Percentiles rank a stretch among this genome's conserved stretches.
These are phyloP conservation scores for Eupithecia exiguata DNA, from an alignment of 2,888 invertebrate genomes.

Conservation along the genomic window DNA sequence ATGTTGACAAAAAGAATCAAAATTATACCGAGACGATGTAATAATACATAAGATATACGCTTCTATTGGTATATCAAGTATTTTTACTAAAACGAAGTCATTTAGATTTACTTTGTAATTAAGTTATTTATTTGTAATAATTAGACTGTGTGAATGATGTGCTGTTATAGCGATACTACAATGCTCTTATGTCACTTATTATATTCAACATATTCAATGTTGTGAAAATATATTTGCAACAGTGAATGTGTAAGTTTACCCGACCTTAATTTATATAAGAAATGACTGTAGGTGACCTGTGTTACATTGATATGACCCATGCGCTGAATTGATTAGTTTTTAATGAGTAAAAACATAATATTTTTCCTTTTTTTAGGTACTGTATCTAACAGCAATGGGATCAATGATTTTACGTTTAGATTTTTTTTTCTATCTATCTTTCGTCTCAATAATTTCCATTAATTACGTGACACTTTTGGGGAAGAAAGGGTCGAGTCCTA, in stretches of 20 bases:
- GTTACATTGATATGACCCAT: constrained; percentile 21
- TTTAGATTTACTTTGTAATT: constrained; percentile 65
- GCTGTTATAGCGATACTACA: constrained; percentile 45
- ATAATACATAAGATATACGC: constrained; percentile 41
- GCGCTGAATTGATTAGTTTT: no score
- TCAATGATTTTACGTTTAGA: neutral
- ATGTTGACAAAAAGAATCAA: neutral
- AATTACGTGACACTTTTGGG: no score
- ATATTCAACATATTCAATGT: constrained; percentile 65
- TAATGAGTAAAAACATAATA: neutral
- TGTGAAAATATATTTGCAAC: constrained; percentile 77
- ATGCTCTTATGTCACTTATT: constrained; percentile 37
- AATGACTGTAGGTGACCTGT: constrained; percentile 20
- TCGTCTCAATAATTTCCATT: neutral
- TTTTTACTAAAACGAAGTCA: constrained; percentile 69
- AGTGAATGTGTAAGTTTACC: constrained; percentile 62
- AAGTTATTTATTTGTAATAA: constrained; percentile 77
- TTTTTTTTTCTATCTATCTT: neutral
- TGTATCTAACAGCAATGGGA: neutral
- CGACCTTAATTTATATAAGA: constrained; percentile 6
- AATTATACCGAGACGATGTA: constrained; percentile 5
- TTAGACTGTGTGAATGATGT: constrained; percentile 52
- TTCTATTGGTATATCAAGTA: constrained; percentile 51
- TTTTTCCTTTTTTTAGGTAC: neutral
- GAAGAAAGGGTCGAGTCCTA: no score